Conservation (phyloP, 1,140 invertebrate genomes). For the Lasaia peninsularis region DNA sequence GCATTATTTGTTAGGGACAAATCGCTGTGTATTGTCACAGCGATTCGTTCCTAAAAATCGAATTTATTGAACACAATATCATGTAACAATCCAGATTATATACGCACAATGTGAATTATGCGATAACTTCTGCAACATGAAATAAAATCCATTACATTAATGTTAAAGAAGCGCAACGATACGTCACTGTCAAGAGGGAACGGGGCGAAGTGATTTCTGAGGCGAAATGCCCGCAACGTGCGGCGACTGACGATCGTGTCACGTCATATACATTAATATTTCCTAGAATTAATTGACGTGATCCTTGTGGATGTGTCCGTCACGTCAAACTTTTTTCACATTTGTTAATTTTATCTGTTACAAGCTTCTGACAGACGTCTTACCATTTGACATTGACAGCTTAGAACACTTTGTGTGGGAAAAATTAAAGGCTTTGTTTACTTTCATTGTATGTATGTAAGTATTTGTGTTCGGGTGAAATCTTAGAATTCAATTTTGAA, state of each 20-base stretch:
- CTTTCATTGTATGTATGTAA: no score
- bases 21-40: no score
- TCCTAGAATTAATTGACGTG: slow-evolving; percentile 43
- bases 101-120: slow-evolving; percentile 39
- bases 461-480: no score
- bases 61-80: background rate
- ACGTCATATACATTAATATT: slow-evolving; percentile 58
- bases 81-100: slow-evolving; percentile 2
- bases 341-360: background rate
- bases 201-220: slow-evolving; percentile 65
- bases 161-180: slow-evolving; percentile 67
- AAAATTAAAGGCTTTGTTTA: no score
- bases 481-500: no score
- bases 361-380: no score
- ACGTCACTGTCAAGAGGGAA: slow-evolving; percentile 61
- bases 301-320: slow-evolving; percentile 2
- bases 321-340: background rate
- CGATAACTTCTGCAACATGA: slow-evolving; percentile 59
- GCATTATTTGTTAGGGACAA: no score
- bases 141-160: slow-evolving; percentile 70
- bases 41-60: no score
- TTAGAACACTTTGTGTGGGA: no score
- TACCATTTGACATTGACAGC: no score
- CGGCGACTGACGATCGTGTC: slow-evolving; percentile 41
- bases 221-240: slow-evolving; percentile 60